Percentiles rank a stretch among this genome's conserved stretches.
Evolutionary conservation across 2,888 invertebrate species (phyloP).

Genomic region (Cephalotes varians): DNA sequence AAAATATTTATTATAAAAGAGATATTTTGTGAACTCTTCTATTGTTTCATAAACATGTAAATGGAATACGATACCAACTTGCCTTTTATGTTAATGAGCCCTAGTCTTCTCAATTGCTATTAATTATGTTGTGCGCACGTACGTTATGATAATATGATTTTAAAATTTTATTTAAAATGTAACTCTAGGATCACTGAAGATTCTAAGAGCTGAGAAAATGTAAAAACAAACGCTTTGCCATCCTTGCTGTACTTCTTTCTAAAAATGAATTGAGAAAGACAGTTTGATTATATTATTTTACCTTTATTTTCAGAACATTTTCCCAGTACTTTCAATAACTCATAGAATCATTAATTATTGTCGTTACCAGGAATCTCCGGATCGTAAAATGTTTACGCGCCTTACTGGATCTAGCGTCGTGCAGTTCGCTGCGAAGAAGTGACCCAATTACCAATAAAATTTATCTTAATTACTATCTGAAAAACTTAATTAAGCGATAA

Average conservation of each 20-base stretch:
- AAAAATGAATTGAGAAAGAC: not conserved
- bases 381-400: constrained; percentile 44
- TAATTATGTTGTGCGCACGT: not conserved
- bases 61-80: too few species aligned
- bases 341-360: constrained; percentile 34
- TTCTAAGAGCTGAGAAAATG: not conserved
- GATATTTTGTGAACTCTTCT: too few species aligned
- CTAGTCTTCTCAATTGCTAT: too few species aligned
- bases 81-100: too few species aligned
- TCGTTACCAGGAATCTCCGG: constrained; percentile 17
- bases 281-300: constrained; percentile 22
- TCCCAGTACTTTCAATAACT: constrained; percentile 9
- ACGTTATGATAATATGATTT: not conserved
- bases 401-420: not conserved
- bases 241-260: not conserved
- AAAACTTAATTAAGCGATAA: constrained; percentile 53
- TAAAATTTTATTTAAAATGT: not conserved
- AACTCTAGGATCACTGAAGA: not conserved
- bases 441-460: constrained; percentile 48
- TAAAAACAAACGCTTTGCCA: not conserved
- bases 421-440: constrained; percentile 6
- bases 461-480: constrained; percentile 46
- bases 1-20: too few species aligned
- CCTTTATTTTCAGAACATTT: constrained; percentile 11
- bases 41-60: too few species aligned